phyloP scores from a whole-genome alignment of 2,113 vertebrate genomes.

The Apus apus region DNA sequence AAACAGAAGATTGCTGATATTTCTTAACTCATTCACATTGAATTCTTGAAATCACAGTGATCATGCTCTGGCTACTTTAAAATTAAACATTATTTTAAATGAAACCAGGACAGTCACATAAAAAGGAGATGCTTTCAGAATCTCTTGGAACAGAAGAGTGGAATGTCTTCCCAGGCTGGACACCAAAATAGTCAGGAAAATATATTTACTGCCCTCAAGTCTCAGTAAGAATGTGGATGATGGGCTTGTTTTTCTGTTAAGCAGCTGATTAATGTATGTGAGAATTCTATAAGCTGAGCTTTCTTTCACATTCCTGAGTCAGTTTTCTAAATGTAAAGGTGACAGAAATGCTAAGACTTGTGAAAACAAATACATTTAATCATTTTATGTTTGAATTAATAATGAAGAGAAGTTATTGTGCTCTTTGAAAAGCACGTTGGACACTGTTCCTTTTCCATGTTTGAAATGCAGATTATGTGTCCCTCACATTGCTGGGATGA shows the following conservation, averaged over 20 bases:
- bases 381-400: constrained; percentile 60
- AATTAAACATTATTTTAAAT: constrained; percentile 65
- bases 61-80: constrained; percentile 65
- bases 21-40: constrained; percentile 69
- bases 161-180: constrained; percentile 70
- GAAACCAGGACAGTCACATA: constrained; percentile 43
- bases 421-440: constrained; percentile 77
- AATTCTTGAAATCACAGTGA: constrained; percentile 73
- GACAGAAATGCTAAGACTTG: constrained; percentile 47
- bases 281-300: constrained; percentile 40
- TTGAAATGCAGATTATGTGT: constrained; percentile 64
- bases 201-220: constrained; percentile 63
- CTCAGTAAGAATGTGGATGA: constrained; percentile 58
- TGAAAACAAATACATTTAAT: constrained; percentile 57
- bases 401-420: constrained; percentile 54
- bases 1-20: constrained; percentile 69
- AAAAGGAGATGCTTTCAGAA: constrained; percentile 68
- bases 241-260: constrained; percentile 31
- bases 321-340: constrained; percentile 35
- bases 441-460: constrained; percentile 67
- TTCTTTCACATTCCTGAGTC: constrained; percentile 52
- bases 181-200: constrained; percentile 71
- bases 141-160: constrained; percentile 61
- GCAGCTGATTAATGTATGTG: constrained; percentile 44
- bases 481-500: constrained; percentile 76